Base-by-base conservation (phyloP, 2,797 vertebrate genomes). In the Catharus ustulatus region DNA sequence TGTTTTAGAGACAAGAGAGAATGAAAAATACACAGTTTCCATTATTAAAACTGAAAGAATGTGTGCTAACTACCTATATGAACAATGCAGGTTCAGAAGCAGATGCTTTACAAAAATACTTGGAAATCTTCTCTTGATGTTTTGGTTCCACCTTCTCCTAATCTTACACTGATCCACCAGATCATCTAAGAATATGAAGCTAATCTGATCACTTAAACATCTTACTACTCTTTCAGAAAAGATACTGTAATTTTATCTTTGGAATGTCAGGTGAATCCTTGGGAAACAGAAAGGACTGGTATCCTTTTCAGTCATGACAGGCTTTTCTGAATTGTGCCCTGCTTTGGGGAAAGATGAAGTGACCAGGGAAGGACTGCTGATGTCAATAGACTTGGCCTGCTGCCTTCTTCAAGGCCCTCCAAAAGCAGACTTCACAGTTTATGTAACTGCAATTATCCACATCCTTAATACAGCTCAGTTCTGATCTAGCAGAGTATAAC, bases 141-240 rank as follows among this genome's bases (percentile, higher is more conserved):
- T 83, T 54, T 81, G 36, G n/a, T 55, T 80, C 57, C 42, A 79
- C 36, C 48, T 68, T 84, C 54, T 73, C 73, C 45, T 91, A 84
- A 89, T 89, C 92, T 72, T 83, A 78, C 48, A 73, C 30, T 69
- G 59, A 94, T 87, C 73, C 55, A 72, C 13, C 30, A 57, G 57
- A 36, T 87, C 87, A 87, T 38, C 62, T 81, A 78, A 84, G 79
- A 84, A 94, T 43, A 48, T 1, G 14, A 30, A 77, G 49, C 74
- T 95, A 94, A 91, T 86, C 76, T 78, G 58, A 86, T 84, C 84
- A 71, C 48, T 40, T 74, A 93, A 91, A 72, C 24, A 75, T 40
- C 59, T 93, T 86, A 66, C 23, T 34, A 38, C 30, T 51, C 58
- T 52, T 87, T 74, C 81, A 82, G 67, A 84, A 85, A 77, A 72